Evolutionary conservation across 2,888 invertebrate genomes (phyloP).

Genomic region (Agrilus cyanescens): DNA sequence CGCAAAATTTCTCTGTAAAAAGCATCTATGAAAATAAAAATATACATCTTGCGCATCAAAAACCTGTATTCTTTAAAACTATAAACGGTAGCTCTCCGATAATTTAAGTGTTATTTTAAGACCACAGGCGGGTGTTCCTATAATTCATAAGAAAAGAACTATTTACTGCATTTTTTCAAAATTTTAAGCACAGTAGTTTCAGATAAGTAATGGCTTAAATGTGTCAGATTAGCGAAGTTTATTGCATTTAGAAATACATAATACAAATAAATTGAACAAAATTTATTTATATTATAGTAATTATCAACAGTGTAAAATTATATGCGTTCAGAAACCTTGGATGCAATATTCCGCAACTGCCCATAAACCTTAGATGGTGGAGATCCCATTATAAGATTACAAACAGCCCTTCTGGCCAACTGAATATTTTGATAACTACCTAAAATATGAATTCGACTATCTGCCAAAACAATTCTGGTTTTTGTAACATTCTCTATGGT

Average conservation of each 20-base stretch:
- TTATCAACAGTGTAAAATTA: conserved; percentile 36
- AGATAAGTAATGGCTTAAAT: not conserved
- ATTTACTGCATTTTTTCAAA: too few relatives aligned
- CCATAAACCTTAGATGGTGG: conserved; percentile 98
- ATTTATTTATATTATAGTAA: not conserved
- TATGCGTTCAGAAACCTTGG: conserved; percentile 72
- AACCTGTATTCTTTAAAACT: conserved; percentile 15
- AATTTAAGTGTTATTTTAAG: too few relatives aligned
- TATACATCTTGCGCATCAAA: conserved; percentile 31
- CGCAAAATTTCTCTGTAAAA: conserved; percentile 24
- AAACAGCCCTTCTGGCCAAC: conserved; percentile 85
- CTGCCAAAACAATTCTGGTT: conserved; percentile 94
- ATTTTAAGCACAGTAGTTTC: too few relatives aligned
- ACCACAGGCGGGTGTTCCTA: too few relatives aligned
- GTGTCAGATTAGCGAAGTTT: too few relatives aligned
- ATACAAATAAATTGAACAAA: too few relatives aligned
- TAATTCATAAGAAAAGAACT: too few relatives aligned
- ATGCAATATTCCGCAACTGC: conserved; percentile 76
- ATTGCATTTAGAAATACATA: too few relatives aligned
- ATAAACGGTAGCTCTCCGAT: too few relatives aligned
- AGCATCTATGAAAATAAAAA: conserved; percentile 26
- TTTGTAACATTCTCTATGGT: conserved; percentile 99
- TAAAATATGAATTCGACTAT: conserved; percentile 90
- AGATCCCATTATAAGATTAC: conserved; percentile 92
- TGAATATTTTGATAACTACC: conserved; percentile 97